Percentiles rank a stretch among this genome's conserved stretches.
Evolutionary conservation across 2,888 invertebrate genomes (phyloP).

Genomic region (Plusia festucae): DNA sequence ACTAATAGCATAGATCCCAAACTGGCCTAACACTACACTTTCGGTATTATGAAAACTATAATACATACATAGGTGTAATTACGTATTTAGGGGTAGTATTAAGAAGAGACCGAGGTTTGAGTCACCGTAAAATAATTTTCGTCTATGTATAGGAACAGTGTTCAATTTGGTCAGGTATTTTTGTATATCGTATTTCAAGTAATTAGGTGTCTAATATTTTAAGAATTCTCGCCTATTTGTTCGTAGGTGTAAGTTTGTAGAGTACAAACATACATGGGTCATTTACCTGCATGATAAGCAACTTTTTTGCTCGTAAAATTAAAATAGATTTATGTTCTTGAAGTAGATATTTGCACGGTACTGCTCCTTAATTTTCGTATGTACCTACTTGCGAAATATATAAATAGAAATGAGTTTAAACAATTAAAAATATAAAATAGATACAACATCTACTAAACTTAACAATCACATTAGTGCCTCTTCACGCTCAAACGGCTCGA

Average conservation of each 20-base stretch:
- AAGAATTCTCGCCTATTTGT: not conserved
- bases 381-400: not conserved
- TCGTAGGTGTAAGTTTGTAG: conserved; percentile 14
- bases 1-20: too few species aligned
- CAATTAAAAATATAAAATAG: too few species aligned
- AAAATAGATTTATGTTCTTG: conserved; percentile 3
- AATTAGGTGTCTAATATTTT: conserved; percentile 17
- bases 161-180: not conserved
- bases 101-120: too few species aligned
- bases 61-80: too few species aligned
- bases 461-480: too few species aligned
- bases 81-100: too few species aligned
- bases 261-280: conserved; percentile 50
- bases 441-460: too few species aligned
- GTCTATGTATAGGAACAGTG: not conserved
- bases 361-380: not conserved
- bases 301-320: conserved; percentile 22
- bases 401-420: too few species aligned
- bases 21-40: too few species aligned
- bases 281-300: conserved; percentile 65
- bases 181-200: not conserved
- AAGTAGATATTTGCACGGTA: not conserved
- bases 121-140: too few species aligned
- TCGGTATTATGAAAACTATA: too few species aligned
- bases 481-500: too few species aligned